These are phyloP conservation scores for Stigmatopora nigra DNA, from an alignment of 2,113 vertebrate genomes.

Conservation along the genomic window DNA sequence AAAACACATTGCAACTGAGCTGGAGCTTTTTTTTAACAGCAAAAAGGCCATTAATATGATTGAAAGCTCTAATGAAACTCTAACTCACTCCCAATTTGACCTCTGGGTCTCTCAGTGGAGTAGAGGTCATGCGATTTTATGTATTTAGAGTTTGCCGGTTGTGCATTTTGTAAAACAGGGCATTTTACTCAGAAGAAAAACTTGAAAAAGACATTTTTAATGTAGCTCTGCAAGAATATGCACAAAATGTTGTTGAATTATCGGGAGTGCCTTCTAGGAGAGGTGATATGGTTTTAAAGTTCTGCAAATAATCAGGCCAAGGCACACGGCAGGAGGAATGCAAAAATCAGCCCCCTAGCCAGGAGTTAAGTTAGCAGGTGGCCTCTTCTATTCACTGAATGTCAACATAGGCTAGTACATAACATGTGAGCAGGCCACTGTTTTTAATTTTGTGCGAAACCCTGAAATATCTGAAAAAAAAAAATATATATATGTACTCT, in stretches of 20 bases:
- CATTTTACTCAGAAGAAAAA: conserved; percentile 15
- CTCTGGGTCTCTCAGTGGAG: conserved; percentile 35
- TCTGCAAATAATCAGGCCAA: conserved; percentile 80
- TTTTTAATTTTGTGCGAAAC: conserved; percentile 87
- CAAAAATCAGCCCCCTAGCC: conserved; percentile 81
- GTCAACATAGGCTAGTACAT: conserved; percentile 77
- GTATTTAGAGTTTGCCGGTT: conserved; percentile 40
- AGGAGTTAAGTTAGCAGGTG: conserved; percentile 90
- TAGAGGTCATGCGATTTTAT: conserved; percentile 21
- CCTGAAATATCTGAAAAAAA: conserved; percentile 65
- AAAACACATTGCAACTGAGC: conserved; percentile 31
- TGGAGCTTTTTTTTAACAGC: conserved; percentile 34
- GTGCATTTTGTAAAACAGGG: conserved; percentile 39
- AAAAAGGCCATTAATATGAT: conserved; percentile 31
- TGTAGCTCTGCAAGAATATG: conserved; percentile 60
- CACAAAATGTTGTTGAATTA: conserved; percentile 72
- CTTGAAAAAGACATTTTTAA: conserved; percentile 72
- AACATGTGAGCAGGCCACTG: conserved; percentile 80
- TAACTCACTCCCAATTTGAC: conserved; percentile 43
- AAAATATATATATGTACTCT: conserved; percentile 38
- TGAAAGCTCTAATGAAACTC: conserved; percentile 29
- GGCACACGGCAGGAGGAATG: conserved; percentile 93
- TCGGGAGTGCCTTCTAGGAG: conserved; percentile 81
- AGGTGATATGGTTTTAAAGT: conserved; percentile 82
- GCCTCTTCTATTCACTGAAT: conserved; percentile 81